Base-by-base conservation (phyloP, 92 coral and sea anemone species). In the Siderastrea siderea region DNA sequence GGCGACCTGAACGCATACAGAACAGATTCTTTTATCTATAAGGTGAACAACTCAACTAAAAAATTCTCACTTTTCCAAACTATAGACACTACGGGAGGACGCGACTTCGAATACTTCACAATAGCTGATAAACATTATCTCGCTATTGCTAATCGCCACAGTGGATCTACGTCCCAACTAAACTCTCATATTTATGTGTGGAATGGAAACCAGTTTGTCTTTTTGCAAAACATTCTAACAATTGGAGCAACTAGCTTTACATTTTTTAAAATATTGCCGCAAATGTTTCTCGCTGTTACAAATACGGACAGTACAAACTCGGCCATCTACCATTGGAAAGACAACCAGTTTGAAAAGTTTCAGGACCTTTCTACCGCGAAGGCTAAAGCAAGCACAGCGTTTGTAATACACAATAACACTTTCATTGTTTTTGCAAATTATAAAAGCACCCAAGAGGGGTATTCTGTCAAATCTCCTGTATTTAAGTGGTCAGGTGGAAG, bases 121-220 rank as follows among this genome's bases (percentile, higher is more conserved):
- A 90, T 90, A 13, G 58, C 72, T 16, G 81, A 75, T 44, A 59
- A 15, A n/a, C 90, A 85, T 38, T 90, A 62, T 71, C 80, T 85
- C 8, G 90, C 74, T 67, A 47, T 90, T 19, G 93, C 90, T 51
- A 90, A 90, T 52, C 3, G 7, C 9, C 1, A 55, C 0, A 68
- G 47, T n/a, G 59, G 66, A 50, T 12, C 26, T 6, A n/a, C 13
- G 1, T 60, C 15, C 26, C 3, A 47, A 45, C 45, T 12, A 1
- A 60, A 60, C 57, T 78, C 82, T 60, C 13, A 46, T 44, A 47
- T 78, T 59, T 78, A 78, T 50, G 50, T 47, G 49, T 69, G 77
- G 87, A 43, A 57, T 47, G 47, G 60, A n/a, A 47, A 7, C 38
- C 19, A 47, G 59, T 72, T 83, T 67, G 75, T 46, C 13, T 17